Evolutionary conservation across 2,888 invertebrate species (phyloP), one percentile per base, ranked within the genome.

Genomic region (Philhelius pedissequus): DNA sequence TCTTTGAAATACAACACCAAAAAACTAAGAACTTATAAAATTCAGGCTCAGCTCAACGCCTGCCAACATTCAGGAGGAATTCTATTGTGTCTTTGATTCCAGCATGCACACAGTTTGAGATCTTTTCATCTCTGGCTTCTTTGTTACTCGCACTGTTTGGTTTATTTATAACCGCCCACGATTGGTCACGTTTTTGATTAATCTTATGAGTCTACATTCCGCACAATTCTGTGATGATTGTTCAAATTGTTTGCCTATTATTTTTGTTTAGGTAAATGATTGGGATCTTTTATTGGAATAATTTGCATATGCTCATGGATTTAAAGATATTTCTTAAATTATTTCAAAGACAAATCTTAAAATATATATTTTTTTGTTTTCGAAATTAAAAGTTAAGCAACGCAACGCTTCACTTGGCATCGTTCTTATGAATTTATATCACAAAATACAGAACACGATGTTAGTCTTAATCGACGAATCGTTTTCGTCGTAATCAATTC

Each of bases 81-180:
- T 7, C 15, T 3, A 45, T 15, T 22, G 30, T 38, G 35, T 27
- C 20, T 48, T 35, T 40, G 22, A 35, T 2, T 48, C 30, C 50
- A 48, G n/a, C 70, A 43, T 18, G 60, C 43, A 35, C 25, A 43
- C 2, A 11, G 20, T 9, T n/a, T n/a, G n/a, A 25, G 13, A 52
- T 40, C n/a, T 30, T 13, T 69, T 48, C 32, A 11, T 40, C 25
- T 50, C 50, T 15, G 32, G 30, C 64, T 64, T 64, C 64, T 64
- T 64, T 64, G 64, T 48, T 64, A 48, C 45, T 40, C 60, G 18
- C n/a, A 20, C 15, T 27, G 22, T 30, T 54, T 32, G 30, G 56
- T 64, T 38, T 30, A 58, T 48, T 73, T 50, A 43, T 18, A 64
- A 30, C 25, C 78, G 40, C 78, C 78, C 66, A 73, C 78, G 22